Conservation (phyloP, 2,113 vertebrate species). For the Mungos mungo region DNA sequence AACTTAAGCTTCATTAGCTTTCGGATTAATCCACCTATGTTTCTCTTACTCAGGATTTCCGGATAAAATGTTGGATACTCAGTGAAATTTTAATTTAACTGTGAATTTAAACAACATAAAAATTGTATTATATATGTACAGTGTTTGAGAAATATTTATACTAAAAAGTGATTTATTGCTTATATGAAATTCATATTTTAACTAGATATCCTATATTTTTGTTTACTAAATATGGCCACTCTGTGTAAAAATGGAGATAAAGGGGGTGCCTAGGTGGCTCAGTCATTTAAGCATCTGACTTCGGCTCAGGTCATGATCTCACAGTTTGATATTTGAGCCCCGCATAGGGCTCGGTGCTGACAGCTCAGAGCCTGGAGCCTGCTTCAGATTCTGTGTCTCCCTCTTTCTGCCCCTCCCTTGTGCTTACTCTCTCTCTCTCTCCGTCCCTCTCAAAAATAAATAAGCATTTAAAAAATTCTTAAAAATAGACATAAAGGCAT, state of each 20-base stretch:
- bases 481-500: not conserved
- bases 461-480: too few species aligned
- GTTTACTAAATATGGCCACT: not conserved
- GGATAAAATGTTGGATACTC: not conserved
- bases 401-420: too few species aligned
- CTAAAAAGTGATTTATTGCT: not conserved
- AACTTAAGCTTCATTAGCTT: not conserved
- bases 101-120: slow-evolving; percentile 18
- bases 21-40: not conserved
- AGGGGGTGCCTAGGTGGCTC: too few species aligned
- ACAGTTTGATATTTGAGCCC: too few species aligned
- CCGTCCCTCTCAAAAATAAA: too few species aligned
- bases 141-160: not conserved
- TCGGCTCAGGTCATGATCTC: too few species aligned
- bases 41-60: not conserved
- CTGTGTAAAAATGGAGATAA: not conserved
- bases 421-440: too few species aligned
- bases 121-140: not conserved
- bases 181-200: slow-evolving; percentile 4
- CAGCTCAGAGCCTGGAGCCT: too few species aligned
- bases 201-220: not conserved
- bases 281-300: too few species aligned
- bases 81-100: slow-evolving; percentile 23
- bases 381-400: too few species aligned
- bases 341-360: too few species aligned